Evolutionary conservation across 2,797 vertebrate genomes (phyloP).

Genomic region (Sebastes taczanowskii): DNA sequence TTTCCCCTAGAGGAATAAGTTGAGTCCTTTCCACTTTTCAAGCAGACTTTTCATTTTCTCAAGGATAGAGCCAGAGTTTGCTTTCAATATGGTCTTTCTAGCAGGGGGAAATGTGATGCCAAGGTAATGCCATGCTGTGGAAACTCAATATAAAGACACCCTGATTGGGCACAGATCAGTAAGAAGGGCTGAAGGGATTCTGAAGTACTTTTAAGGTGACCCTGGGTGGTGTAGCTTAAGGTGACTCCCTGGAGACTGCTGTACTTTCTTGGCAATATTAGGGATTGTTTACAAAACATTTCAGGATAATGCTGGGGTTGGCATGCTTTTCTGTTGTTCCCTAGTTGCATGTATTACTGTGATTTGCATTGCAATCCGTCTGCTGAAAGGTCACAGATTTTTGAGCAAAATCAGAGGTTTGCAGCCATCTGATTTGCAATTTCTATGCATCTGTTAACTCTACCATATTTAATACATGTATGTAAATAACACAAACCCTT

Average conservation of each 20-base stretch:
- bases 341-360: not conserved
- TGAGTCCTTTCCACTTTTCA: not conserved
- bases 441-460: not conserved
- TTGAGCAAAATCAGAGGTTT: not conserved
- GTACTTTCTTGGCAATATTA: not conserved
- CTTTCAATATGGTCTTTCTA: not conserved
- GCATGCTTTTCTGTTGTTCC: not conserved
- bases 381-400: not conserved
- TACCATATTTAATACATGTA: not conserved
- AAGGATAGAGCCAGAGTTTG: not conserved
- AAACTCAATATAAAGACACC: not conserved
- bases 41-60: conserved; percentile 17
- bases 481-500: not conserved
- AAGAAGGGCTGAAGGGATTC: not conserved
- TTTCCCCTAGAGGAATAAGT: not conserved
- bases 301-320: not conserved
- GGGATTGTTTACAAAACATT: not conserved
- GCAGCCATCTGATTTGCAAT: not conserved
- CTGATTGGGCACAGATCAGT: conserved; percentile 11
- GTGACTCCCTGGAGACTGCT: not conserved
- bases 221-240: not conserved
- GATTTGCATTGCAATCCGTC: not conserved
- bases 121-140: not conserved
- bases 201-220: conserved; percentile 1
- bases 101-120: not conserved